Conservation (phyloP, 2,113 vertebrate genomes). For the Lepisosteus osseus region DNA sequence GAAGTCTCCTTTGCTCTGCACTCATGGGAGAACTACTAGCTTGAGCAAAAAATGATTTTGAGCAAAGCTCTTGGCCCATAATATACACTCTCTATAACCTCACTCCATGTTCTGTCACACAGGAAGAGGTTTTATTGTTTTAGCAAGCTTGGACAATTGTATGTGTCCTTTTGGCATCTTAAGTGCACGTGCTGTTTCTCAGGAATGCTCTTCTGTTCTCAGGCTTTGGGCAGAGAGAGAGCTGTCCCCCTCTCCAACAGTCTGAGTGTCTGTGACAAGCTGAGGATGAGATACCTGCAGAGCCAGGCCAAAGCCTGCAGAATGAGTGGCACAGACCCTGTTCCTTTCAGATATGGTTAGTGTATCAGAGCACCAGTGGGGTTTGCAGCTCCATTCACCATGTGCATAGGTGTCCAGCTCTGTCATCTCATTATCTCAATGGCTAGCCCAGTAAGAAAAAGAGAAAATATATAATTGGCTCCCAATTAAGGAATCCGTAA, state of each 20-base stretch:
- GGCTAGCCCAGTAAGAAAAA: neutral
- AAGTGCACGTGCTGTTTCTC: no score
- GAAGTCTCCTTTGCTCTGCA: no score
- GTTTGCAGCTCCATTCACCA: neutral
- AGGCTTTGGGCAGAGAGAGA: constrained; percentile 53
- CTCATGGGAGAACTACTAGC: no score
- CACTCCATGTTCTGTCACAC: no score
- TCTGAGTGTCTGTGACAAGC: constrained; percentile 63
- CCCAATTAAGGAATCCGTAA: no score
- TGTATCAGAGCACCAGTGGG: neutral
- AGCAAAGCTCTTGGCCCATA: no score
- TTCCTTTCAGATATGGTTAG: constrained; percentile 64
- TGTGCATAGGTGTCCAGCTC: neutral
- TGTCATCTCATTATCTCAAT: neutral
- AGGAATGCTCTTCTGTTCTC: constrained; percentile 14
- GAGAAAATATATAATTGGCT: no score
- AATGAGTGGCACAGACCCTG: constrained; percentile 35
- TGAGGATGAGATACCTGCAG: constrained; percentile 60
- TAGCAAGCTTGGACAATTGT: no score
- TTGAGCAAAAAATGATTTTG: no score
- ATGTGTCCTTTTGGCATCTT: no score
- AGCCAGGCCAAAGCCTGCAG: constrained; percentile 32
- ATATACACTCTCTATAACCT: no score
- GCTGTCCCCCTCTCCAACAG: constrained; percentile 70
- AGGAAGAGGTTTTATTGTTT: no score